Conservation (phyloP, 2,888 invertebrate genomes). For the Acleris literana region DNA sequence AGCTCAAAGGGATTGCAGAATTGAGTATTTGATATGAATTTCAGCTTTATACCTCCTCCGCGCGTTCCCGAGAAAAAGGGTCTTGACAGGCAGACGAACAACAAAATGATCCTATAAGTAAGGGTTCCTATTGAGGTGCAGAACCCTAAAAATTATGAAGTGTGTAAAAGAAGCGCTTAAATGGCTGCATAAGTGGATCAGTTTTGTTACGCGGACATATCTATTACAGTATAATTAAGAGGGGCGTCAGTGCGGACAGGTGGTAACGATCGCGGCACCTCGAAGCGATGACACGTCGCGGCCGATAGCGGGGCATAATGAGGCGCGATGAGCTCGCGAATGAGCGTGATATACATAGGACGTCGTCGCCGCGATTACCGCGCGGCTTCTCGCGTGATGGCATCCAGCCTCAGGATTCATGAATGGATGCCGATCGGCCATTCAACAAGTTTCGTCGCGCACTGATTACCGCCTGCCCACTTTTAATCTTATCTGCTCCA, state of each 20-base stretch:
- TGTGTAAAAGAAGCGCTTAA: not conserved
- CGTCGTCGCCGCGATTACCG: constrained; percentile 40
- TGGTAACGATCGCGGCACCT: constrained; percentile 46
- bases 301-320: constrained; percentile 48
- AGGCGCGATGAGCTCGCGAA: constrained; percentile 52
- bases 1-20: too few relatives aligned
- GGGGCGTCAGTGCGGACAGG: constrained; percentile 49
- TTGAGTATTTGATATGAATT: too few relatives aligned
- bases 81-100: too few relatives aligned
- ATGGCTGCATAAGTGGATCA: constrained; percentile 2
- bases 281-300: constrained; percentile 45
- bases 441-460: constrained; percentile 81
- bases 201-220: constrained; percentile 14
- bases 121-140: too few relatives aligned
- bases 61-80: too few relatives aligned
- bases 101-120: too few relatives aligned
- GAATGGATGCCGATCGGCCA: constrained; percentile 72
- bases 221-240: constrained; percentile 41
- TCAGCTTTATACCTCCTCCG: too few relatives aligned
- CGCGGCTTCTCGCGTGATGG: constrained; percentile 67
- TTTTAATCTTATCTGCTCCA: constrained; percentile 79
- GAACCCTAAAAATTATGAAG: not conserved
- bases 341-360: constrained; percentile 44
- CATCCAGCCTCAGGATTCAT: constrained; percentile 64
- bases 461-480: constrained; percentile 76